Percentiles rank a stretch among this genome's conserved stretches.
Evolutionary conservation across 23 tunicate genomes (phyloP).

Genomic region (Trididemnum miniatum): DNA sequence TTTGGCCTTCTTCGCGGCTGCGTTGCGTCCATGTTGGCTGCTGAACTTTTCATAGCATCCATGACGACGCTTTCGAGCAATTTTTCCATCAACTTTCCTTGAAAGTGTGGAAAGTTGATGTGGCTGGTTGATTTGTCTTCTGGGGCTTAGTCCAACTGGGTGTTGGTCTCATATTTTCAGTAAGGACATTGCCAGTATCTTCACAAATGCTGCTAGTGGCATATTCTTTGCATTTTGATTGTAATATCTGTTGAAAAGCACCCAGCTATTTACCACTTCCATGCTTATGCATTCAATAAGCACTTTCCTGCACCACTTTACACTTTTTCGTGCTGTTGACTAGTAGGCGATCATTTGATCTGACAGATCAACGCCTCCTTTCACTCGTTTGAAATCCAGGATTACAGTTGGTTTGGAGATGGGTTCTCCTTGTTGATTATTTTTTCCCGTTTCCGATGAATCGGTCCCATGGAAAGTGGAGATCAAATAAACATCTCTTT

Average conservation of each 20-base stretch:
- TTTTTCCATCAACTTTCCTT: slow-evolving; percentile 22
- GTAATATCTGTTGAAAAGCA: slow-evolving; percentile 12
- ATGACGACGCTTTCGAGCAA: slow-evolving; percentile 23
- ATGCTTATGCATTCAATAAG: slow-evolving; percentile 19
- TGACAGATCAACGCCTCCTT: slow-evolving; percentile 18
- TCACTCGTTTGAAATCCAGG: slow-evolving; percentile 20
- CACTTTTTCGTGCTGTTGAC: slow-evolving; percentile 19
- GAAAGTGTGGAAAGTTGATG: slow-evolving; percentile 20
- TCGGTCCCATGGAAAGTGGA: slow-evolving; percentile 22
- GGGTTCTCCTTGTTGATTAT: slow-evolving; percentile 12
- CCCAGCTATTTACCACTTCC: slow-evolving; percentile 27
- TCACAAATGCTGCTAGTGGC: slow-evolving; percentile 6
- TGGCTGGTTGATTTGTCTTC: slow-evolving; percentile 23
- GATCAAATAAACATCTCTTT: slow-evolving; percentile 26
- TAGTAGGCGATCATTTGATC: slow-evolving; percentile 28
- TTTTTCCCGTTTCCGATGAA: not conserved
- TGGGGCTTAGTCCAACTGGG: slow-evolving; percentile 5
- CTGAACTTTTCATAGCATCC: slow-evolving; percentile 24
- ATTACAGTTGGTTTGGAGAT: slow-evolving; percentile 11
- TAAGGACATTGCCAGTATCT: slow-evolving; percentile 15
- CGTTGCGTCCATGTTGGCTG: slow-evolving; percentile 1
- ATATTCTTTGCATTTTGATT: slow-evolving; percentile 15
- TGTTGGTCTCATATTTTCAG: slow-evolving; percentile 14
- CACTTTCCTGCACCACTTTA: slow-evolving; percentile 17
- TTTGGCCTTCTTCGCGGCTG: slow-evolving; percentile 23